Conservation (phyloP, 2,888 invertebrate genomes). For the Furcula furcula region DNA sequence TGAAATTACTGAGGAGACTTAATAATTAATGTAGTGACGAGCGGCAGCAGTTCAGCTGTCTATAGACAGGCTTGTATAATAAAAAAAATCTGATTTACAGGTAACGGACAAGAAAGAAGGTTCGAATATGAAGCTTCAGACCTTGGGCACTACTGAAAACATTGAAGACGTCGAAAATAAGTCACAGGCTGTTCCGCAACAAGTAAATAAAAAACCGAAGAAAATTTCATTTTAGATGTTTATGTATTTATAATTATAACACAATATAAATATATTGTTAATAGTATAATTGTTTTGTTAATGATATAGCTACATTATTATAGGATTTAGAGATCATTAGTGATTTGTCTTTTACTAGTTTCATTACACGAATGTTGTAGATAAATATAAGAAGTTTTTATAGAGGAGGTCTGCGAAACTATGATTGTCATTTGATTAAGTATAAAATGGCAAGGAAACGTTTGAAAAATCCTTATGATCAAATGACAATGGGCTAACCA, state of each 20-base stretch:
- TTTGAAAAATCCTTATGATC: too few species aligned
- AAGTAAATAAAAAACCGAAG: conserved; percentile 59
- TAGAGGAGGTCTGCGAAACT: too few species aligned
- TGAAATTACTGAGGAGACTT: too few species aligned
- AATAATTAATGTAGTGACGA: too few species aligned
- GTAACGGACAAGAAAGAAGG: conserved; percentile 63
- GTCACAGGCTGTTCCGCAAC: conserved; percentile 23
- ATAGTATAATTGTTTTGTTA: background rate
- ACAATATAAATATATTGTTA: background rate
- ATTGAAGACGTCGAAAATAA: conserved; percentile 67
- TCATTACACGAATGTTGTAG: conserved; percentile 1
- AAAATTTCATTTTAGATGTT: conserved; percentile 64
- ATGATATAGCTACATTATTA: background rate
- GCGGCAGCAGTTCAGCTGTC: too few species aligned
- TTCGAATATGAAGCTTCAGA: conserved; percentile 66
- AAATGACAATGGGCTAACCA: too few species aligned
- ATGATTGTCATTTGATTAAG: too few species aligned
- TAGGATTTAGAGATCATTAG: conserved; percentile 15
- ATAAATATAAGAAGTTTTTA: too few species aligned
- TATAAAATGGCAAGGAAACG: too few species aligned
- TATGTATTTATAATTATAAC: conserved; percentile 6
- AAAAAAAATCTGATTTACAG: conserved; percentile 1
- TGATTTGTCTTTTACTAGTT: conserved; percentile 22
- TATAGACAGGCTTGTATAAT: too few species aligned
- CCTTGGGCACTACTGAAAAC: conserved; percentile 55